phyloP scores from a whole-genome alignment of 2,888 invertebrate species.

The Aporophyla nigra region DNA sequence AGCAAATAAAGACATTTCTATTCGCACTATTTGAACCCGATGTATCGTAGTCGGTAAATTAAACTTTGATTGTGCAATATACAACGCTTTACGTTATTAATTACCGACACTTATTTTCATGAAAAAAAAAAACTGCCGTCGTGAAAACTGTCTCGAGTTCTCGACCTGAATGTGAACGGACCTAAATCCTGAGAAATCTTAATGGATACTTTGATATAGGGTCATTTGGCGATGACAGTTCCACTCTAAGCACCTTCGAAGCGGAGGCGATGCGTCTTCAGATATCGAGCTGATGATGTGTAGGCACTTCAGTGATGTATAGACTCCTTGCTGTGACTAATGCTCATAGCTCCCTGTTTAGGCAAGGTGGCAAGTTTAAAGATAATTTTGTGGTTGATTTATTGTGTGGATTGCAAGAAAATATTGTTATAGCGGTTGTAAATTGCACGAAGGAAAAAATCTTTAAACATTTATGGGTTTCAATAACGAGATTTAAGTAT shows the following conservation, averaged over 20 bases:
- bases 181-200: constrained; percentile 27
- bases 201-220: constrained; percentile 54
- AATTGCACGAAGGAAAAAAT: not conserved
- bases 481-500: no score
- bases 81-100: not conserved
- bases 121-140: no score
- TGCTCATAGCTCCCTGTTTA: constrained; percentile 36
- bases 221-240: constrained; percentile 52
- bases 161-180: constrained; percentile 7
- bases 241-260: constrained; percentile 35
- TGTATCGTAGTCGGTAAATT: not conserved
- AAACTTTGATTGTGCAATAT: not conserved
- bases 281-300: constrained; percentile 58
- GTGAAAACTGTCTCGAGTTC: constrained; percentile 2
- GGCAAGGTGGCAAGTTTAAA: constrained; percentile 29
- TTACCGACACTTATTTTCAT: no score
- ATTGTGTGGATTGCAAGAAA: constrained; percentile 17
- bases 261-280: constrained; percentile 49
- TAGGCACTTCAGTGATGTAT: constrained; percentile 54
- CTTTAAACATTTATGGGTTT: not conserved
- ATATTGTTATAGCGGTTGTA: not conserved
- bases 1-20: no score
- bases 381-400: constrained; percentile 42
- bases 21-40: not conserved
- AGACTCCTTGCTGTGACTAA: constrained; percentile 48